Conservation (phyloP, 1,140 invertebrate species). For the Procambarus virginalis region DNA sequence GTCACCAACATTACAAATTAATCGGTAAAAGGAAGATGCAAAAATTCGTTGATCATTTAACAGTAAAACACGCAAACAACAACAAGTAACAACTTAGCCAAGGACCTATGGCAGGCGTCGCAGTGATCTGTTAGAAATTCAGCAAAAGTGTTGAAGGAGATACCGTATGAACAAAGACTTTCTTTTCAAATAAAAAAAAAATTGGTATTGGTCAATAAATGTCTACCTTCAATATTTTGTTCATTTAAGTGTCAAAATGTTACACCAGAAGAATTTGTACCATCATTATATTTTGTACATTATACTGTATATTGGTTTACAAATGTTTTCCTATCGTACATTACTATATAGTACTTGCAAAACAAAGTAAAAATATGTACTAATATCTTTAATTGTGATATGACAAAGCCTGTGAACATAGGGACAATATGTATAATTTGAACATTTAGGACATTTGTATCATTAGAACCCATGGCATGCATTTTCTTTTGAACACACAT, state of each 20-base stretch:
- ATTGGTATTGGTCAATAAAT: neutral
- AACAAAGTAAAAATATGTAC: slow-evolving; percentile 29
- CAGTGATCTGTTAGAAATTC: slow-evolving; percentile 9
- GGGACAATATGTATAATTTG: neutral
- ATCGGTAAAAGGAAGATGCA: neutral
- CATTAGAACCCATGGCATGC: slow-evolving; percentile 1
- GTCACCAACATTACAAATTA: neutral
- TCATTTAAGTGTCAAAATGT: neutral
- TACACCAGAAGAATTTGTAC: slow-evolving; percentile 36
- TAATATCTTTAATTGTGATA: slow-evolving; percentile 26
- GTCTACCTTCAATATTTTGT: neutral
- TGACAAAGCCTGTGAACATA: slow-evolving; percentile 5
- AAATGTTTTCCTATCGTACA: slow-evolving; percentile 29
- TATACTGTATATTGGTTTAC: neutral
- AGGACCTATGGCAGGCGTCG: slow-evolving; percentile 32
- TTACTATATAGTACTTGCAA: neutral
- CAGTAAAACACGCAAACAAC: slow-evolving; percentile 46
- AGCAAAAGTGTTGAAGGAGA: neutral
- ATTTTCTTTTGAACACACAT: neutral
- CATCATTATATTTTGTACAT: slow-evolving; percentile 37
- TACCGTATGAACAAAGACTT: slow-evolving; percentile 3
- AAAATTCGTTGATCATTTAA: slow-evolving; percentile 52
- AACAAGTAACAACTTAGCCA: slow-evolving; percentile 56
- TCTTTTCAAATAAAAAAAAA: slow-evolving; percentile 13
- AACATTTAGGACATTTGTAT: neutral